phyloP scores from a whole-genome alignment of 1,140 invertebrate genomes.

The Eriosoma lanigerum region DNA sequence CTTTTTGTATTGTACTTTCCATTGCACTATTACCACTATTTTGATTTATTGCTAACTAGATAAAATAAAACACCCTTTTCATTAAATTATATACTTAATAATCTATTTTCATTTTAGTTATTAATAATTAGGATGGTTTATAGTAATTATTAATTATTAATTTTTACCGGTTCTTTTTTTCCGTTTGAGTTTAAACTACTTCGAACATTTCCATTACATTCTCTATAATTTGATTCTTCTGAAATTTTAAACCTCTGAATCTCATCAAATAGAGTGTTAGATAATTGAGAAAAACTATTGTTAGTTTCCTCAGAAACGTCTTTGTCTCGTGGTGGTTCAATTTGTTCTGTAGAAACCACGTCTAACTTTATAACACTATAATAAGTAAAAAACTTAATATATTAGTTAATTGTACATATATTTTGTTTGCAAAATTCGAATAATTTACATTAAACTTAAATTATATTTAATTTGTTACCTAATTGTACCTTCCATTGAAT shows the following conservation, averaged over 20 bases:
- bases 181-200: neutral
- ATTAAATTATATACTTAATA: neutral
- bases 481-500: too few species aligned
- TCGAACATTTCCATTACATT: neutral
- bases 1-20: too few species aligned
- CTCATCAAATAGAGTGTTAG: neutral
- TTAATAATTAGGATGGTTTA: too few species aligned
- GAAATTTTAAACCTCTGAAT: neutral
- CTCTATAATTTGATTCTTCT: neutral
- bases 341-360: neutral
- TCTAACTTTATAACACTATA: neutral
- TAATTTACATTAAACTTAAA: too few species aligned
- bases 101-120: too few species aligned
- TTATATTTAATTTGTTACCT: neutral
- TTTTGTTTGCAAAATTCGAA: too few species aligned
- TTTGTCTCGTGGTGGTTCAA: neutral
- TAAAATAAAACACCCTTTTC: neutral
- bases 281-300: neutral
- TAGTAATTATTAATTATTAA: neutral
- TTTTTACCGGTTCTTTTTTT: neutral
- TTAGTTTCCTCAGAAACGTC: neutral
- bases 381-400: neutral
- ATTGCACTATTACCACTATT: neutral
- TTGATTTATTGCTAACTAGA: neutral
- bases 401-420: neutral